These are phyloP conservation scores for Echeneis naucrates DNA, from an alignment of 2,797 vertebrate genomes.

Conservation along the genomic window DNA sequence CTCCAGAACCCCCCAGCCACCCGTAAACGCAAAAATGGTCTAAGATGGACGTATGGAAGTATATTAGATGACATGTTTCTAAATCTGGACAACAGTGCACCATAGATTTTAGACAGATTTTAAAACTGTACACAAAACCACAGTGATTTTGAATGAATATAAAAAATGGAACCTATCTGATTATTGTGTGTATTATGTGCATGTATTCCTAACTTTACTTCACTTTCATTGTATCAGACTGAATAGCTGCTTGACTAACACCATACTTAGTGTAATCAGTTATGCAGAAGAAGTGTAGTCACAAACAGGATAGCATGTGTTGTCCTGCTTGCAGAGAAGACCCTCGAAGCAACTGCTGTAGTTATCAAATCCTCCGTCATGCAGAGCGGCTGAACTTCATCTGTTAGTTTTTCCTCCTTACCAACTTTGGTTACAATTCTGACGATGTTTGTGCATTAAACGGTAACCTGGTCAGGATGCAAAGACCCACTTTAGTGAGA, in stretches of 20 bases:
- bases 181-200: no score
- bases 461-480: constrained; percentile 16
- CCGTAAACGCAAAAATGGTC: no score
- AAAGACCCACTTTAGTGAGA: background rate
- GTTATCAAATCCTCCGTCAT: constrained; percentile 22
- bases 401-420: background rate
- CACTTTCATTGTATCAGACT: background rate
- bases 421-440: constrained; percentile 1
- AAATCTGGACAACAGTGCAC: background rate
- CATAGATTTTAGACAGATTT: no score
- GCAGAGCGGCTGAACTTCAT: constrained; percentile 12
- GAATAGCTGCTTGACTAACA: no score
- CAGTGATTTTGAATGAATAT: no score
- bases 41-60: no score
- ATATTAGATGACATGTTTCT: constrained; percentile 9
- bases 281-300: background rate
- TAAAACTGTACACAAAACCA: no score
- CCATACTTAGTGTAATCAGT: background rate
- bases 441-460: constrained; percentile 41
- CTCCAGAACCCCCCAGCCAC: no score
- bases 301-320: background rate
- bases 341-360: background rate
- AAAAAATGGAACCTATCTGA: no score
- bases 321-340: background rate
- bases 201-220: no score